Evolutionary conservation across 2,113 vertebrate genomes (phyloP), one percentile per base, ranked within the genome.

Genomic region (Ameiurus melas): DNA sequence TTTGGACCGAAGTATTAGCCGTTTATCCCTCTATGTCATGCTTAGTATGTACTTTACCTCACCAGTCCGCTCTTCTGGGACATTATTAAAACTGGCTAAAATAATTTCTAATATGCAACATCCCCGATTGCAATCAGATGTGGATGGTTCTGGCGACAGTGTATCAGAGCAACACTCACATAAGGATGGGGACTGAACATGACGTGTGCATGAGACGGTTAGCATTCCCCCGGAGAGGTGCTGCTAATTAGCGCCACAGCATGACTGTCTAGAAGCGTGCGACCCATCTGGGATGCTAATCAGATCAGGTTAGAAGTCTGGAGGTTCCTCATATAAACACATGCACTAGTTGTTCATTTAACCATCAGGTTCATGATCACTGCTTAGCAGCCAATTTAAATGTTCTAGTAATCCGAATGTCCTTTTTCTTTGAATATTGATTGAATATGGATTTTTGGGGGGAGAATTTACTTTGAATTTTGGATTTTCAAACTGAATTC

Each of bases 271-370:
- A 68, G 77, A 79, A 43, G 77, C 58, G 7, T 47, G 39, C 30
- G 19, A 75, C 68, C 82, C 80, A 88, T 88, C 86, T 88, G 81
- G 55, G 81, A 77, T 83, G 66, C 66, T 83, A 83, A 87, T 83
- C 70, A 87, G 66, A 66, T 83, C 86, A 36, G 57, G 80, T 82
- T 60, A 82, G 19, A 7, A 60, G 55, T 4, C 55, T 60, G 57
- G 33, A 60, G 60, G 19, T 7, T 60, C 12, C n/a, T 55, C 77
- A 19, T 57, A 55, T n/a, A 36, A 19, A 60, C 55, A 82, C 4
- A 51, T 27, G 4, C 27, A 43, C 70, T 2, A 12, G 33, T 57
- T 33, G 22, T 57, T 19, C 66, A 71, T 73, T 85, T 85, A 85
- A 36, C 17, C 1, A 4, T 13, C 33, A 60, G 19, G 25, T 60